Percentiles rank a stretch among this genome's conserved stretches.
Evolutionary conservation across 2,888 invertebrate species (phyloP).

Genomic region (Epirrhoe alternata): DNA sequence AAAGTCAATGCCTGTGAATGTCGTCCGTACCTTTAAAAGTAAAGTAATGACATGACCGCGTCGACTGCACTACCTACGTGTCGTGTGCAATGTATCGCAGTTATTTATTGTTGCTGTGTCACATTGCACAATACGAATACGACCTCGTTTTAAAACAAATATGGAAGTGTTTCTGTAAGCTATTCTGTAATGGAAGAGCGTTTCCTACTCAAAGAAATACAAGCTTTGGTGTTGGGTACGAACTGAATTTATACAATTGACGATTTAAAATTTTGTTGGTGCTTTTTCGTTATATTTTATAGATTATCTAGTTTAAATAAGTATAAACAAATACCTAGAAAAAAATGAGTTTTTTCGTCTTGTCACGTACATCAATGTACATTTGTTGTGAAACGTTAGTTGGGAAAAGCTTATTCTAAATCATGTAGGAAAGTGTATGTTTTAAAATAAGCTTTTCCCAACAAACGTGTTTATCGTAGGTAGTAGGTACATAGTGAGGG

Average conservation of each 20-base stretch:
- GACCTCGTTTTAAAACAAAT: constrained; percentile 14
- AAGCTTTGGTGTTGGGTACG: not conserved
- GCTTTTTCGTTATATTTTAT: too few species aligned
- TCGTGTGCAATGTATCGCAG: constrained; percentile 35
- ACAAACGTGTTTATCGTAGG: constrained; percentile 17
- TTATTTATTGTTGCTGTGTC: constrained; percentile 28
- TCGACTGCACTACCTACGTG: constrained; percentile 21
- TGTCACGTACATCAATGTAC: too few species aligned
- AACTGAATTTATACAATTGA: too few species aligned
- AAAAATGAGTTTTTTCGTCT: too few species aligned
- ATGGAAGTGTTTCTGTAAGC: not conserved
- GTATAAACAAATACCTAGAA: too few species aligned
- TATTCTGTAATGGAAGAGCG: not conserved
- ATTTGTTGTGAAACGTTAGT: too few species aligned
- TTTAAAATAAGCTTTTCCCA: constrained; percentile 5
- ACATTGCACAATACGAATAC: constrained; percentile 17
- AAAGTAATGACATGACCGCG: constrained; percentile 22
- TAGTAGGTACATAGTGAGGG: constrained; percentile 3
- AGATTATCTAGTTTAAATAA: too few species aligned
- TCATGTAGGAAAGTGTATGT: too few species aligned
- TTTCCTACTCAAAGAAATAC: not conserved
- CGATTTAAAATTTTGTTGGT: too few species aligned
- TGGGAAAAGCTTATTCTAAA: too few species aligned
- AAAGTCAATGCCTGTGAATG: not conserved
- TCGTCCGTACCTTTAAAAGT: not conserved